Percentiles rank a stretch among this genome's conserved stretches.
These are phyloP conservation scores for Apotomis betuletana DNA, from an alignment of 2,888 invertebrate species.

Conservation along the genomic window DNA sequence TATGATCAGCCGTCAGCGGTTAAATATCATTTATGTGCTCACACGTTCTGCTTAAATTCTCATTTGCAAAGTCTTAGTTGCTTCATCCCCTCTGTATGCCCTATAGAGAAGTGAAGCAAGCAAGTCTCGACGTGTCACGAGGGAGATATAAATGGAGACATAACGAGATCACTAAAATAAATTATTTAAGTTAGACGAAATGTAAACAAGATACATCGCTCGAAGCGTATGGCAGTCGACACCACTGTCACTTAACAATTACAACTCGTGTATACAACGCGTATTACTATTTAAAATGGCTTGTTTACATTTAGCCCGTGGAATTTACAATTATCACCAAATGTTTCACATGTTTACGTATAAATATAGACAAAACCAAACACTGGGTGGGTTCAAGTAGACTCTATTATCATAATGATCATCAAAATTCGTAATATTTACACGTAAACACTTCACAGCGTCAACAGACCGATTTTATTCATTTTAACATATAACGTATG, in stretches of 20 bases:
- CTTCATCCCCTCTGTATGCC: constrained; percentile 28
- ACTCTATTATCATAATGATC: constrained; percentile 34
- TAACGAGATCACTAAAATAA: constrained; percentile 73
- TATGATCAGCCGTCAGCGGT: background rate
- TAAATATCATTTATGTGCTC: constrained; percentile 9
- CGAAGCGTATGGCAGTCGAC: constrained; percentile 58
- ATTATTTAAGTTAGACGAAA: constrained; percentile 67
- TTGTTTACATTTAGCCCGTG: constrained; percentile 76
- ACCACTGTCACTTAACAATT: constrained; percentile 41
- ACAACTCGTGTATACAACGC: constrained; percentile 1
- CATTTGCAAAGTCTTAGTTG: background rate
- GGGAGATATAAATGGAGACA: constrained; percentile 67
- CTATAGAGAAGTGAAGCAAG: constrained; percentile 37
- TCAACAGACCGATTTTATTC: constrained; percentile 63
- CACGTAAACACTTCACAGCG: constrained; percentile 54
- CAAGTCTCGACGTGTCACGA: constrained; percentile 46
- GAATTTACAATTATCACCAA: constrained; percentile 49
- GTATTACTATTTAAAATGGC: constrained; percentile 42
- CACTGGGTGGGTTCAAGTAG: constrained; percentile 3
- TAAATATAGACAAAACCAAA: constrained; percentile 47
- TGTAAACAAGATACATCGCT: constrained; percentile 72
- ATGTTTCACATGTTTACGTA: constrained; percentile 60
- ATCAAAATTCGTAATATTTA: constrained; percentile 39
- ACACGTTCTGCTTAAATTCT: background rate
- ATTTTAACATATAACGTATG: constrained; percentile 48